phyloP scores from a whole-genome alignment of 1,140 invertebrate species.

The Vollenhovia emeryi region DNA sequence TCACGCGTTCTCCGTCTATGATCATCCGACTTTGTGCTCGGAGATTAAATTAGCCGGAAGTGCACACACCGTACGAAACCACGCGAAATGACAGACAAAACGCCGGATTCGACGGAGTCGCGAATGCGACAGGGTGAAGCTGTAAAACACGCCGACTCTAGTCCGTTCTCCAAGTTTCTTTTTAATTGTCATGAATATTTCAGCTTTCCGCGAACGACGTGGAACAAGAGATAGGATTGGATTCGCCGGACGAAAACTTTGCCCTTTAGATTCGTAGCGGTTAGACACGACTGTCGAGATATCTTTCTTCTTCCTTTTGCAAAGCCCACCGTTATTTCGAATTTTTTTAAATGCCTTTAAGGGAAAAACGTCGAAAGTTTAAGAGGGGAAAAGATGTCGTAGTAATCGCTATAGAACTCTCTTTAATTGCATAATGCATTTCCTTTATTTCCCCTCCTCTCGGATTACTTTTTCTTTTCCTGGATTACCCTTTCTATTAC shows the following conservation, averaged over 20 bases:
- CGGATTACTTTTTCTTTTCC: neutral
- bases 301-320: constrained; percentile 13
- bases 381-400: neutral
- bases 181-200: constrained; percentile 70
- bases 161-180: constrained; percentile 29
- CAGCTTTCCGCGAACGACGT: constrained; percentile 8
- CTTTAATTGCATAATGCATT: neutral
- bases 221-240: constrained; percentile 6
- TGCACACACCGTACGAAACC: neutral
- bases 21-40: constrained; percentile 2
- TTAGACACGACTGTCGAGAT: neutral
- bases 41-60: constrained; percentile 59
- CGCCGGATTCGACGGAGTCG: neutral
- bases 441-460: neutral
- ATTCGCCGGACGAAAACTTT: constrained; percentile 31
- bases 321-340: constrained; percentile 17
- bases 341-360: constrained; percentile 38
- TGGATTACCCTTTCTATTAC: neutral
- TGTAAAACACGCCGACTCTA: constrained; percentile 11
- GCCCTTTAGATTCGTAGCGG: neutral
- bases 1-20: neutral
- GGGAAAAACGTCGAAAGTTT: neutral
- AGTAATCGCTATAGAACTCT: neutral
- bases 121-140: neutral
- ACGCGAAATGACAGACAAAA: constrained; percentile 27